phyloP scores from a whole-genome alignment of 1,140 invertebrate species.

The Pinna nobilis region DNA sequence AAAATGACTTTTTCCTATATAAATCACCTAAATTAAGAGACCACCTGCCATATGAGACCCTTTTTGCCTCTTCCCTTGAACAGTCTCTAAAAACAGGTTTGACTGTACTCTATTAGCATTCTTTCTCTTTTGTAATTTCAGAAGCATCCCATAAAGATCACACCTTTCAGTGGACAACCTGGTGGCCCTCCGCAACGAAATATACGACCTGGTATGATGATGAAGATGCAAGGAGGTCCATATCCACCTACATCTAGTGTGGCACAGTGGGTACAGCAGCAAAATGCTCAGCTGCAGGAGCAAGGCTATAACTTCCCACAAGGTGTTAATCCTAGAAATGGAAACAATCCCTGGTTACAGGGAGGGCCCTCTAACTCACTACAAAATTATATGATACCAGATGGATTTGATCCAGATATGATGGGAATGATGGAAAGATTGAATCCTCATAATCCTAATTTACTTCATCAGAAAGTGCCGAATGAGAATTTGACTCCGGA shows the following conservation, averaged over 20 bases:
- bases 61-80: too few relatives aligned
- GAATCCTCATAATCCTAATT: constrained; percentile 54
- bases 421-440: constrained; percentile 30
- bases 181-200: not conserved
- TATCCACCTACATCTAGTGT: constrained; percentile 50
- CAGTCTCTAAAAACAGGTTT: too few relatives aligned
- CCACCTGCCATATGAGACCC: too few relatives aligned
- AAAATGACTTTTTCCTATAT: too few relatives aligned
- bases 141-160: constrained; percentile 44
- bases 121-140: constrained; percentile 32
- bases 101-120: too few relatives aligned
- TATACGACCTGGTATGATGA: not conserved
- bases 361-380: too few relatives aligned
- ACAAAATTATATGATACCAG: constrained; percentile 68
- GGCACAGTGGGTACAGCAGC: constrained; percentile 71
- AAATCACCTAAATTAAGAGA: too few relatives aligned
- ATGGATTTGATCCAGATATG: constrained; percentile 59
- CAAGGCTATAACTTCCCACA: constrained; percentile 44
- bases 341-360: constrained; percentile 44
- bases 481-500: constrained; percentile 98
- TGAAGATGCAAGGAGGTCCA: constrained; percentile 39
- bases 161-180: constrained; percentile 22
- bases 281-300: constrained; percentile 68
- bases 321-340: constrained; percentile 55
- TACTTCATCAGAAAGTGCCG: constrained; percentile 77